These are phyloP conservation scores for Papilio helenus DNA, from an alignment of 1,140 invertebrate genomes.

Conservation along the genomic window DNA sequence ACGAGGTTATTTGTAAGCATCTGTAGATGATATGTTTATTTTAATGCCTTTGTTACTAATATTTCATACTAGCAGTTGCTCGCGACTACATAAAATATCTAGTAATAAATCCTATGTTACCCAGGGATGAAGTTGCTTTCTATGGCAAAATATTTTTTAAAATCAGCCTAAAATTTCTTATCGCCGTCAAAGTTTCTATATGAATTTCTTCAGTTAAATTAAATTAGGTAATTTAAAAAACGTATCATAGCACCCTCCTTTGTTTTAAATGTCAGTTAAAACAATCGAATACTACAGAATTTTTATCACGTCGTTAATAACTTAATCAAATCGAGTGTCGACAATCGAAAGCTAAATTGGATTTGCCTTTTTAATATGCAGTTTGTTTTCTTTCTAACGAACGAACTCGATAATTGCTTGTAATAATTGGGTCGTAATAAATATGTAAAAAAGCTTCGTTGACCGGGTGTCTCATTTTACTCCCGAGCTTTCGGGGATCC, in stretches of 20 bases:
- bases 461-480: conserved; percentile 55
- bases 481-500: conserved; percentile 57
- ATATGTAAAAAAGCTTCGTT: conserved; percentile 68
- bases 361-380: conserved; percentile 51
- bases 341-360: conserved; percentile 54
- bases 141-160: no score
- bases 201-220: no score
- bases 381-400: conserved; percentile 65
- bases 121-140: no score
- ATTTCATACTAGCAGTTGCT: neutral
- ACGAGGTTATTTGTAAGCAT: conserved; percentile 72
- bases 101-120: no score
- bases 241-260: neutral
- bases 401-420: conserved; percentile 75
- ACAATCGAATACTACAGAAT: conserved; percentile 15
- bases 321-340: conserved; percentile 36
- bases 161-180: no score
- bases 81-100: no score
- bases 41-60: neutral
- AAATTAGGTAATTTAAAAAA: neutral
- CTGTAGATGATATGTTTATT: conserved; percentile 25
- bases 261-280: neutral
- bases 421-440: conserved; percentile 79
- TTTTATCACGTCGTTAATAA: conserved; percentile 36
- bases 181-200: no score